These are phyloP conservation scores for Trachymyrmex septentrionalis DNA, from an alignment of 1,140 invertebrate genomes.

Conservation along the genomic window DNA sequence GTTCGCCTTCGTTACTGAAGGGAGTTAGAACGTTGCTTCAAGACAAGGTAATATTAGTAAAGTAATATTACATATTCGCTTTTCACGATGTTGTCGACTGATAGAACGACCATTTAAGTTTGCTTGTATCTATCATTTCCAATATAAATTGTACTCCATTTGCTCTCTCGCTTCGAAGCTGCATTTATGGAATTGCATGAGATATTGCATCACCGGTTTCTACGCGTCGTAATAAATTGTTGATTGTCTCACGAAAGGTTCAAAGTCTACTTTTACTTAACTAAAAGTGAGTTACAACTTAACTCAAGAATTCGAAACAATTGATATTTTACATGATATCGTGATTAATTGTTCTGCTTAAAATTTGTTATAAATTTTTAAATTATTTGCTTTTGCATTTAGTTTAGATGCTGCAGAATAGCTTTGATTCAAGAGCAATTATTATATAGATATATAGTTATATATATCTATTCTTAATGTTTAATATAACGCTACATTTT, in stretches of 20 bases:
- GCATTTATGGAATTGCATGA: conserved; percentile 18
- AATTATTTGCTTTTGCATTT: neutral
- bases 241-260: neutral
- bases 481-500: neutral
- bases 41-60: neutral
- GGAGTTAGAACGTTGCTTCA: neutral
- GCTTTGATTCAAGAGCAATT: neutral
- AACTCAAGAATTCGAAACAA: neutral
- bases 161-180: neutral
- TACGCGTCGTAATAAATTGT: neutral
- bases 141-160: neutral
- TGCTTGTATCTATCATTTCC: neutral
- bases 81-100: neutral
- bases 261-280: neutral
- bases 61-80: neutral
- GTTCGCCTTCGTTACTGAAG: neutral
- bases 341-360: neutral
- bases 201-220: conserved; percentile 15
- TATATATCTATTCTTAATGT: neutral
- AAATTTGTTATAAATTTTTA: neutral
- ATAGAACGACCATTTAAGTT: neutral
- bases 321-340: neutral
- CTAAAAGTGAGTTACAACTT: neutral
- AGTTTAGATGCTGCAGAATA: neutral
- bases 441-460: conserved; percentile 5